phyloP scores from a whole-genome alignment of 2,888 invertebrate genomes.

The Tineola bisselliella region DNA sequence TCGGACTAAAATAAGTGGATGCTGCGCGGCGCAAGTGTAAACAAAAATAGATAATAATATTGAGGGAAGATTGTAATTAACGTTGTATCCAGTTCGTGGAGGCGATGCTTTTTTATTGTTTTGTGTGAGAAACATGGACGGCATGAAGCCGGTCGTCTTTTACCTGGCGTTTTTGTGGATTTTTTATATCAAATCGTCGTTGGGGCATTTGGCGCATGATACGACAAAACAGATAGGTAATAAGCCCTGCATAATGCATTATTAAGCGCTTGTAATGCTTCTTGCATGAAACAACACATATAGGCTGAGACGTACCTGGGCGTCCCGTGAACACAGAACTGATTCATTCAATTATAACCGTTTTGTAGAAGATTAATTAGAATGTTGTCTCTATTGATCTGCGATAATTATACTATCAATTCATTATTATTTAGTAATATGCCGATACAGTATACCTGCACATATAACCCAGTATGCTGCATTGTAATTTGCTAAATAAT shows the following conservation, averaged over 20 bases:
- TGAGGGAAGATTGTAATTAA: background rate
- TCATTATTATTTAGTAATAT: too few relatives aligned
- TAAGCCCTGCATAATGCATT: background rate
- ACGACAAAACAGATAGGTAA: background rate
- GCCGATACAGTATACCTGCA: too few relatives aligned
- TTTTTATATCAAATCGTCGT: background rate
- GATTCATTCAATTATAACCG: too few relatives aligned
- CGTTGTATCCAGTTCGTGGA: background rate
- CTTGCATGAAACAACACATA: too few relatives aligned
- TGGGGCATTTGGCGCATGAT: background rate
- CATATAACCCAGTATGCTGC: too few relatives aligned
- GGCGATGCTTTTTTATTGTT: background rate
- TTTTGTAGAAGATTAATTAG: too few relatives aligned
- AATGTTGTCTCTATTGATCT: too few relatives aligned
- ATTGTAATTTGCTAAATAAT: too few relatives aligned
- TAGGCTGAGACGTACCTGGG: too few relatives aligned
- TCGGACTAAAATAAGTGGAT: conserved; percentile 6
- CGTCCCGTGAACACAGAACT: too few relatives aligned
- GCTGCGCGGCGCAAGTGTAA: conserved; percentile 4
- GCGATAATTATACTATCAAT: too few relatives aligned
- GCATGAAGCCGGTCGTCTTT: background rate
- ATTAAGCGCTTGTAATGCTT: background rate
- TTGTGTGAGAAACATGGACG: background rate
- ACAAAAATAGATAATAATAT: conserved; percentile 5
- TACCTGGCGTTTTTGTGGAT: background rate